phyloP scores from a whole-genome alignment of 2,797 vertebrate species.

The Thamnophis elegans region DNA sequence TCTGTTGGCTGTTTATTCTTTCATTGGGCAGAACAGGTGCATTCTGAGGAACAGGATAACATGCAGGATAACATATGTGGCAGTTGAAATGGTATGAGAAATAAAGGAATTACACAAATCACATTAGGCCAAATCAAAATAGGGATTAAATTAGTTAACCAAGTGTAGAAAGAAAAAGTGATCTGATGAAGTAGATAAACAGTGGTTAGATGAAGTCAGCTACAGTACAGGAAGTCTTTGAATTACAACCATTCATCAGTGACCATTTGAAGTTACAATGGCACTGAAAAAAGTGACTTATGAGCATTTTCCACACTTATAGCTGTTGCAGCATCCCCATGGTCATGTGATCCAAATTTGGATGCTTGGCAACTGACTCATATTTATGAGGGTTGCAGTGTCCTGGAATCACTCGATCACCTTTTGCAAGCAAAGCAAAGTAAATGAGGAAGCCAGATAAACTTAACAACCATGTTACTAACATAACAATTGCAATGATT shows the following conservation, averaged over 20 bases:
- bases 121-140: conserved; percentile 27
- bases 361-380: not conserved
- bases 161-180: not conserved
- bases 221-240: not conserved
- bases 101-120: conserved; percentile 21
- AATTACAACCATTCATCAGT: not conserved
- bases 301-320: not conserved
- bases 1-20: conserved; percentile 16
- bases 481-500: not conserved
- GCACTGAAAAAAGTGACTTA: not conserved
- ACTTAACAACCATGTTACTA: not conserved
- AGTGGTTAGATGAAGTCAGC: not conserved
- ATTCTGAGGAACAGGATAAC: conserved; percentile 5
- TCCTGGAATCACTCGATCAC: not conserved
- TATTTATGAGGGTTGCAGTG: not conserved
- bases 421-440: not conserved
- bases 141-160: not conserved
- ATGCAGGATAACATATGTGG: conserved; percentile 1
- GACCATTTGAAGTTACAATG: not conserved
- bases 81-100: not conserved
- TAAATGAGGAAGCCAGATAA: not conserved
- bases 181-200: not conserved
- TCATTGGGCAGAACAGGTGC: conserved; percentile 20
- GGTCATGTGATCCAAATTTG: not conserved
- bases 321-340: not conserved